These are phyloP conservation scores for Trichopoda pennipes DNA, from an alignment of 2,888 invertebrate genomes.

Conservation along the genomic window DNA sequence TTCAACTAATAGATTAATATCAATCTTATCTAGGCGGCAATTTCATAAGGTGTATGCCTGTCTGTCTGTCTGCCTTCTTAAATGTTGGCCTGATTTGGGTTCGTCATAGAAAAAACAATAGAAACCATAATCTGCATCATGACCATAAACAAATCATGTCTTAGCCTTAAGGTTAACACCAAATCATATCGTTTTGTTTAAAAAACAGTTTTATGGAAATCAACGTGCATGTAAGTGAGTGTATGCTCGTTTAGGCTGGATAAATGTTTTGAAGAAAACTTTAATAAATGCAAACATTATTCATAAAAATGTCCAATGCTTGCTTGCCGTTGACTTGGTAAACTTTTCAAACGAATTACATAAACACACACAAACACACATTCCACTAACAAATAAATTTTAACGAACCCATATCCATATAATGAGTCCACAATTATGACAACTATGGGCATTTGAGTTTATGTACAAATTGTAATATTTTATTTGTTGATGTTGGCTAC, in stretches of 20 bases:
- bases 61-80: too few relatives aligned
- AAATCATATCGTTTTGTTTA: slow-evolving; percentile 32
- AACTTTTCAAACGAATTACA: neutral
- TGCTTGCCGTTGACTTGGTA: slow-evolving; percentile 18
- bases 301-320: slow-evolving; percentile 53
- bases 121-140: slow-evolving; percentile 39
- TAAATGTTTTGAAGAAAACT: slow-evolving; percentile 19
- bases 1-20: slow-evolving; percentile 34
- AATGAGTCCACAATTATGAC: slow-evolving; percentile 4
- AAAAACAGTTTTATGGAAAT: slow-evolving; percentile 18
- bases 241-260: neutral
- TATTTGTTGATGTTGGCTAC: neutral
- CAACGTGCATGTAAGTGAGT: neutral
- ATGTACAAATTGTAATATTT: slow-evolving; percentile 21
- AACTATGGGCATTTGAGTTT: slow-evolving; percentile 42
- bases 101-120: slow-evolving; percentile 1
- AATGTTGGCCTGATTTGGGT: slow-evolving; percentile 13
- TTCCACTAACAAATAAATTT: slow-evolving; percentile 19
- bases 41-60: slow-evolving; percentile 47
- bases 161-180: slow-evolving; percentile 62
- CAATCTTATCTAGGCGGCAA: slow-evolving; percentile 26
- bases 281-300: slow-evolving; percentile 66
- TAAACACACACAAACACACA: too few relatives aligned
- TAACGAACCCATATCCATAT: slow-evolving; percentile 12
- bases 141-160: slow-evolving; percentile 68